Evolutionary conservation across 2,888 invertebrate species (phyloP), one percentile per base, ranked within the genome.

Genomic region (Podotricha telesiphe): DNA sequence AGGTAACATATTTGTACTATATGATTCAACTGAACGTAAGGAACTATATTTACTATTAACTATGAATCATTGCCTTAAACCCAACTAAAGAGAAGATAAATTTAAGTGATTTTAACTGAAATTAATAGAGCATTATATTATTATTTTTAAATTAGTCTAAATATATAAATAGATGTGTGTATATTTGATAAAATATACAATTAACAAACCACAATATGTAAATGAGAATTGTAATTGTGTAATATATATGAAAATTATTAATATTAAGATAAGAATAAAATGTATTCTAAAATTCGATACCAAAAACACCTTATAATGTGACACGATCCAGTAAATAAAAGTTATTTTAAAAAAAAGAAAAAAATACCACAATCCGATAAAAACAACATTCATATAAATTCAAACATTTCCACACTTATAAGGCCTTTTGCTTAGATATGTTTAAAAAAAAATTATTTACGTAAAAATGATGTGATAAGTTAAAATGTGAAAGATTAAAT

Each of bases 11-110:
- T 69, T 66, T 69, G 66, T 66, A 62, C 69, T 65, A 37, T 42
- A 62, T 58, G 51, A 70, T 56, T 66, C 56, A 69, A 63, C 40
- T 59, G n/a, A 22, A 64, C 22, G 22, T 56, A 56, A 67, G 63
- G 47, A 67, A 37, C 64, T 67, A 47, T 17, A 28, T 62, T 28
- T 58, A 47, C 20, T 45, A 56, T 51, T 58, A 34, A 48, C 63
- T 64, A 67, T 70, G 70, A 70, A 70, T 64, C 63, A 67, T 48
- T 63, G 28, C 20, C 42, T 67, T 42, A 59, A 50, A 62, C 34
- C 40, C n/a, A n/a, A n/a, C n/a, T n/a, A n/a, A n/a, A n/a, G n/a
- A n/a, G n/a, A n/a, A n/a, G 63, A 42, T 42, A 55, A 37, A 15
- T 3, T 7, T 50, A 8, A 5, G 2, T 48, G 0, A 10, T 10